These are phyloP conservation scores for Drosophila koepferae DNA, from an alignment of 2,888 invertebrate genomes.

Conservation along the genomic window DNA sequence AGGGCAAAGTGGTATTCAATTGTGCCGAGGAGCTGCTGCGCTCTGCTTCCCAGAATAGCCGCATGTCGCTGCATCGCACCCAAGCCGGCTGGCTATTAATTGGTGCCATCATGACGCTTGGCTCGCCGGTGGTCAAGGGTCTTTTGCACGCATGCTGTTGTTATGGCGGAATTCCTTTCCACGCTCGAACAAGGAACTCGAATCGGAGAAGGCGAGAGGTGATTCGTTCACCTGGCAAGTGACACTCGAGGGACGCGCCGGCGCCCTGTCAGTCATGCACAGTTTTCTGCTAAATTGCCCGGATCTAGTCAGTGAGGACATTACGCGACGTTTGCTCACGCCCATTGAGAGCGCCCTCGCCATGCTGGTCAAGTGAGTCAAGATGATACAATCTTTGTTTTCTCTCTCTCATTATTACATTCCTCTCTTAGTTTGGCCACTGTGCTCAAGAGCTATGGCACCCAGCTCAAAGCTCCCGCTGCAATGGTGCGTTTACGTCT, in stretches of 20 bases:
- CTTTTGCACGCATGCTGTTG: slow-evolving; percentile 95
- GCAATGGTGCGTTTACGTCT: slow-evolving; percentile 96
- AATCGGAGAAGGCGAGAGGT: slow-evolving; percentile 97
- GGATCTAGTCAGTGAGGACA: slow-evolving; percentile 96
- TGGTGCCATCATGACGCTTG: slow-evolving; percentile 98
- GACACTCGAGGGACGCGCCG: slow-evolving; percentile 97
- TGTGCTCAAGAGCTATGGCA: slow-evolving; percentile 95
- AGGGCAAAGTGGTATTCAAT: slow-evolving; percentile 98
- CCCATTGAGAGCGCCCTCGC: slow-evolving; percentile 98
- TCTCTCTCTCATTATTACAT: not conserved
- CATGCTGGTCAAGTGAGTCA: slow-evolving; percentile 94
- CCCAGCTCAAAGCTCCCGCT: slow-evolving; percentile 96
- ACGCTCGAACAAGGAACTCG: slow-evolving; percentile 97
- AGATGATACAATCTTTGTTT: slow-evolving; percentile 28
- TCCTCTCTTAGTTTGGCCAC: slow-evolving; percentile 89
- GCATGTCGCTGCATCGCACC: slow-evolving; percentile 96
- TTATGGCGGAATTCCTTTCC: slow-evolving; percentile 99
- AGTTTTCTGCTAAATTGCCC: slow-evolving; percentile 96
- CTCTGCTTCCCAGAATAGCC: slow-evolving; percentile 98
- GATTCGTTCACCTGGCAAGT: slow-evolving; percentile 99
- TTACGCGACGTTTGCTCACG: slow-evolving; percentile 93
- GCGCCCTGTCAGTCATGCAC: slow-evolving; percentile 97
- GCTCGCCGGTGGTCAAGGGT: slow-evolving; percentile 96
- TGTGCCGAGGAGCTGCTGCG: slow-evolving; percentile 98
- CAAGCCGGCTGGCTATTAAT: slow-evolving; percentile 99